phyloP scores from a whole-genome alignment of 2,888 invertebrate species.

The Pelosia muscerda region DNA sequence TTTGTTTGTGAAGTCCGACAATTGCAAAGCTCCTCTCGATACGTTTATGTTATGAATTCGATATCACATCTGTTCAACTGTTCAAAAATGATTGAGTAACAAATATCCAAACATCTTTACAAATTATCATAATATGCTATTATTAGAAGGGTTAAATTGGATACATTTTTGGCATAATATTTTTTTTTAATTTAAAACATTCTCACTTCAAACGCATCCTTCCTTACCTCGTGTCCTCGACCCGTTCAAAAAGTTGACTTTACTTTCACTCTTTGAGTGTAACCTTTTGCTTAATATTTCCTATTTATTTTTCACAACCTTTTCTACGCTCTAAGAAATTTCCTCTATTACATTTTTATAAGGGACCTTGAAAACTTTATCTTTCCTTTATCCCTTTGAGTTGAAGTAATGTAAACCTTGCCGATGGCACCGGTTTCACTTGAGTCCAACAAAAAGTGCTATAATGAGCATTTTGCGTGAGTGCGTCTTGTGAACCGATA shows the following conservation, averaged over 20 bases:
- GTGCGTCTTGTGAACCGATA: too few species aligned
- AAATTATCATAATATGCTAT: too few species aligned
- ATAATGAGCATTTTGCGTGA: slow-evolving; percentile 5
- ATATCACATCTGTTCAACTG: too few species aligned
- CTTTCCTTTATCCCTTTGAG: slow-evolving; percentile 38
- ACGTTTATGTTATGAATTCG: too few species aligned
- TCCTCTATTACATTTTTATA: slow-evolving; percentile 40
- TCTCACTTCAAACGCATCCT: neutral
- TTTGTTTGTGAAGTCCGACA: too few species aligned
- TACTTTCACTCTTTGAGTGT: slow-evolving; percentile 3
- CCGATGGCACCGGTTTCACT: slow-evolving; percentile 26
- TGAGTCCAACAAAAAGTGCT: slow-evolving; percentile 25
- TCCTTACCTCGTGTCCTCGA: neutral
- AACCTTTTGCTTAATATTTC: slow-evolving; percentile 37
- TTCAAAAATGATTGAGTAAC: too few species aligned
- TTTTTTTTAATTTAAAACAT: neutral
- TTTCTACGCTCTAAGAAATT: slow-evolving; percentile 39
- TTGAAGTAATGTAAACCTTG: slow-evolving; percentile 34
- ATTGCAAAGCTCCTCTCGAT: too few species aligned
- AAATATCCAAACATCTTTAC: too few species aligned
- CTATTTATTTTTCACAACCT: slow-evolving; percentile 29
- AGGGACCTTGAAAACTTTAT: slow-evolving; percentile 45
- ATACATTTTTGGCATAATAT: neutral
- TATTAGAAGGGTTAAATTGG: neutral
- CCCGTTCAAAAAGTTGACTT: slow-evolving; percentile 9